Base-by-base conservation (phyloP, 2,888 invertebrate genomes). In the Eilema depressum region DNA sequence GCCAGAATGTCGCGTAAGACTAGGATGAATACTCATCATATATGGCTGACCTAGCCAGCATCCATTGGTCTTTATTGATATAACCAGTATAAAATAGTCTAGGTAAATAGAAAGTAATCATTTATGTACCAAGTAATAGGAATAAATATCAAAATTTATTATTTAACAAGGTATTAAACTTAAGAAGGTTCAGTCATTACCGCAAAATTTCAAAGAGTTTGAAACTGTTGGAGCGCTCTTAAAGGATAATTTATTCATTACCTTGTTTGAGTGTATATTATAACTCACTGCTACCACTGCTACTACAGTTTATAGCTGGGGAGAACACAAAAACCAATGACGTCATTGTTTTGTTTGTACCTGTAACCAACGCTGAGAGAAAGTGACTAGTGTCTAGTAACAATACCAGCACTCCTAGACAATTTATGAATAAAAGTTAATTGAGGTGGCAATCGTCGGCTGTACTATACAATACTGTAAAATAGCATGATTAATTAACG, bases 151-250 rank as follows among this genome's bases (percentile, higher is more conserved):
- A 30, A 30, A 17, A 56, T 56, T 30, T 28, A 30, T 23, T 56
- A 53, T 30, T 65, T 56, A 28, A 65, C 26, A 56, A 53, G 23
- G 26, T 53, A 53, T 30, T 65, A 56, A 28, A 30, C 65, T 30
- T 56, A 37, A 63, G 62, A 63, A 25, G 62, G 62, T 57, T 66
- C 53, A 66, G 57, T 28, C 62, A 63, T 63, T 63, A 63, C 62
- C 62, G 37, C 37, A 63, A 37, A 63, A 37, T 63, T 63, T 63
- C 37, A 63, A 63, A 37, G 25, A 63, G 37, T 63, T 37, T 37
- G 25, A 37, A 63, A 63, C 62, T 37, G 33, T 63, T 63, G 17
- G 25, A 63, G 37, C 62, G 37, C 37, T 63, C 62, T 63, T 37
- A 63, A 25, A 63, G 33, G 62, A 63, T 63, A 37, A 63, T 37